Evolutionary conservation across 2,888 invertebrate genomes (phyloP), one percentile per base, ranked within the genome.

Genomic region (Pyrochroa serraticornis): DNA sequence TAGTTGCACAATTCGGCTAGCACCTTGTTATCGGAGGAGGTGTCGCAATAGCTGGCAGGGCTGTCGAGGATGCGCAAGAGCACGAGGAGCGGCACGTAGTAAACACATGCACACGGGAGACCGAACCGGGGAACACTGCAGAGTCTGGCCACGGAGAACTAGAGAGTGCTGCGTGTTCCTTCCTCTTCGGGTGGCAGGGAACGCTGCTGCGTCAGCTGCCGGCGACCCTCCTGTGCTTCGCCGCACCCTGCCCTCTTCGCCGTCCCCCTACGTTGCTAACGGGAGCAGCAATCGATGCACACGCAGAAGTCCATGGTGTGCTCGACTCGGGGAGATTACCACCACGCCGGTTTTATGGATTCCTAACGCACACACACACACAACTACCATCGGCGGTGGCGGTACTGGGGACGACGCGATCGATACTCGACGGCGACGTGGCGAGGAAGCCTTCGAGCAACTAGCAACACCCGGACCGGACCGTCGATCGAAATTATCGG

Each of bases 91-190:
- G 55, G 44, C 22, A 22, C 22, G 22, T 2, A 22, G 3, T 22
- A 52, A 36, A 56, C 63, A 65, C 68, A 66, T 70, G 65, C 63
- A 60, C 50, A 51, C 62, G 61, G 63, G 60, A 66, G 66, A 67
- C 68, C 62, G 70, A 63, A 63, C 70, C 62, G 67, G 68, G 68
- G 70, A 70, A 68, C 64, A 71, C 72, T 72, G 72, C 63, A 58
- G 60, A 57, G 42, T 39, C 33, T 64, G 13, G 12, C 9, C 39
- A 13, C 13, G 39, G 10, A 65, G 68, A 65, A 64, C 58, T 60
- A 58, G 64, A 55, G 59, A 59, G 14, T 46, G 44, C n/a, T 8
- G 7, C 43, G 43, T 8, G n/a, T 7, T 43, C 2, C 30, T 41
- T 51, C 52, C 60, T 57, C 60, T 57, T 60, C 60, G 51, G 51